Evolutionary conservation across 1,140 invertebrate species (phyloP), one percentile per base, ranked within the genome.

Genomic region (Hypothenemus hampei): DNA sequence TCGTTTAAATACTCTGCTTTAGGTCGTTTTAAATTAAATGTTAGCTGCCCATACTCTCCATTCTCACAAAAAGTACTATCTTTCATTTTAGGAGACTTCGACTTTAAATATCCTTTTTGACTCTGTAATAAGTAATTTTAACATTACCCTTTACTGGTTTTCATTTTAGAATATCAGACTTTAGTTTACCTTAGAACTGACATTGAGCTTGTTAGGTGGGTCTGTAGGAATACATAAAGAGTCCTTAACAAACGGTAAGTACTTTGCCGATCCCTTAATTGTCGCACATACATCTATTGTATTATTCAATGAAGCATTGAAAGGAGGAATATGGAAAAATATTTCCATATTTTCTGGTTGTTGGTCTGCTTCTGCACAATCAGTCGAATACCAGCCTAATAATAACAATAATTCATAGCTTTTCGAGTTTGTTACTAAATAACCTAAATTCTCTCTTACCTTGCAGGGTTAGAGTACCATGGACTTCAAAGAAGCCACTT

Each of bases 1-100:
- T 57, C 54, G 33, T 40, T 57, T 33, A 57, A 33, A 23, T 49
- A 57, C 26, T 57, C 49, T 19, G 49, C 33, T 18, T 33, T 18
- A 8, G 36, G 5, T 11, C 33, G 3, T 33, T 18, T 22, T 31
- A 41, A 22, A 24, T 50, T 18, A 44, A 57, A 57, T 5, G n/a
- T 3, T 18, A 57, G 5, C 18, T 50, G 21, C 10, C 15, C 21
- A 21, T 7, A 11, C 13, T 48, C 13, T 41, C 39, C 54, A 21
- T 57, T 40, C 21, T 31, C 18, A 37, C 45, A 57, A 43, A 57
- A 57, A 0, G 21, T 20, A 20, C 18, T 11, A 24, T 49, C 24
- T 24, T 3, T 3, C 10, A 15, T 21, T 35, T 26, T 44, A 2
- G 36, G 39, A 20, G 36, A 18, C 26, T 57, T 57, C 11, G 54